Evolutionary conservation across 2,888 invertebrate species (phyloP).

Genomic region (Sepiola atlantica): DNA sequence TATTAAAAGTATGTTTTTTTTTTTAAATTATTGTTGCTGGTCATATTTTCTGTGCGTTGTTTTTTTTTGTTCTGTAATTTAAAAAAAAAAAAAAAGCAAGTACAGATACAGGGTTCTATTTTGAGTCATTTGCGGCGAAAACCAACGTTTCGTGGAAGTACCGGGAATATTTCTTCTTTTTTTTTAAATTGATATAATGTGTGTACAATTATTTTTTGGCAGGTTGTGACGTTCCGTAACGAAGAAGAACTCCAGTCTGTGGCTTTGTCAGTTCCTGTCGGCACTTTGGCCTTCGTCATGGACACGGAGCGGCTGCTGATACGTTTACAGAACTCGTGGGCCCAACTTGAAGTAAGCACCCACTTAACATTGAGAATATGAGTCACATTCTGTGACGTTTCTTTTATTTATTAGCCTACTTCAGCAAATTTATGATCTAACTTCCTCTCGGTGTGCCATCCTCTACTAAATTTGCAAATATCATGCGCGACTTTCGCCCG

Average conservation of each 20-base stretch:
- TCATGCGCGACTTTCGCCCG: not conserved
- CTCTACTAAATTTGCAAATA: too few relatives aligned
- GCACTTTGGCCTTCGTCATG: conserved; percentile 35
- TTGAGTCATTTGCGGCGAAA: too few relatives aligned
- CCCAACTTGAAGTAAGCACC: conserved; percentile 33
- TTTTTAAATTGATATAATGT: not conserved
- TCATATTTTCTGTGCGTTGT: too few relatives aligned
- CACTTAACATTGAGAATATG: not conserved
- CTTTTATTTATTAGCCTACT: not conserved
- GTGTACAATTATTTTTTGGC: not conserved
- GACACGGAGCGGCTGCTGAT: conserved; percentile 34
- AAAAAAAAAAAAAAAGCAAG: too few relatives aligned
- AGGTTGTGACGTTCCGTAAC: conserved; percentile 40
- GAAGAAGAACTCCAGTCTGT: conserved; percentile 37
- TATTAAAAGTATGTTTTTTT: too few relatives aligned
- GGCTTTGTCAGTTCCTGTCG: conserved; percentile 39
- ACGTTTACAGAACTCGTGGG: conserved; percentile 16
- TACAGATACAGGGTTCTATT: too few relatives aligned
- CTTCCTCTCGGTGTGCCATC: not conserved
- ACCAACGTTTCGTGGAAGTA: too few relatives aligned
- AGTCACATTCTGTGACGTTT: not conserved
- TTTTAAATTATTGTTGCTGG: too few relatives aligned
- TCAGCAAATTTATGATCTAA: not conserved
- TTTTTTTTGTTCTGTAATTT: too few relatives aligned
- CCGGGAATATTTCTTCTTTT: not conserved